Conservation (phyloP, 1,140 invertebrate genomes). For the Bombus pyrosoma region DNA sequence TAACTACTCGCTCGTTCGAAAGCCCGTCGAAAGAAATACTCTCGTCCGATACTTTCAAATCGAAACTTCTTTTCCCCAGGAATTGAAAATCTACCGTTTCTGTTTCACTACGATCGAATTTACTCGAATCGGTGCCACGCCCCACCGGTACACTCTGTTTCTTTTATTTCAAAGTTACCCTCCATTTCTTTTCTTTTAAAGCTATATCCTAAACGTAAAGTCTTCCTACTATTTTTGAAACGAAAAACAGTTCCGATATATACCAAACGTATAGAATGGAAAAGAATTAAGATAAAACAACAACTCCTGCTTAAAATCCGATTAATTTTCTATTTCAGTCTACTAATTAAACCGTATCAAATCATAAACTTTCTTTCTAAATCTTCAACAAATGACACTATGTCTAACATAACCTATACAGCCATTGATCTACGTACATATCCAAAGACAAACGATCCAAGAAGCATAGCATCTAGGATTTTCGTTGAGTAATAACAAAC, state of each 20-base stretch:
- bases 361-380: not conserved
- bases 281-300: not conserved
- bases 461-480: not conserved
- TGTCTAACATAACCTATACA: not conserved
- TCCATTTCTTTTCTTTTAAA: not conserved
- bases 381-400: not conserved
- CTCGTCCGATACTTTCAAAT: not conserved
- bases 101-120: slow-evolving; percentile 2
- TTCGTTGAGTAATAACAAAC: not conserved
- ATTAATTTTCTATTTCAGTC: not conserved
- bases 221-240: no score
- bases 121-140: not conserved
- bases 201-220: no score
- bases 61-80: not conserved
- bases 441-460: not conserved
- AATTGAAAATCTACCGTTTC: slow-evolving; percentile 3
- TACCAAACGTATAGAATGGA: no score
- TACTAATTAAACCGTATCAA: not conserved
- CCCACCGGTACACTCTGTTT: no score
- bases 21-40: slow-evolving; percentile 6
- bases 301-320: not conserved
- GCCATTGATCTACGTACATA: not conserved
- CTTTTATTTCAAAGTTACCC: not conserved
- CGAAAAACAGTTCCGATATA: no score
- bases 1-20: slow-evolving; percentile 3